phyloP scores from a whole-genome alignment of 2,888 invertebrate genomes.

The Gasteruption jaculator region DNA sequence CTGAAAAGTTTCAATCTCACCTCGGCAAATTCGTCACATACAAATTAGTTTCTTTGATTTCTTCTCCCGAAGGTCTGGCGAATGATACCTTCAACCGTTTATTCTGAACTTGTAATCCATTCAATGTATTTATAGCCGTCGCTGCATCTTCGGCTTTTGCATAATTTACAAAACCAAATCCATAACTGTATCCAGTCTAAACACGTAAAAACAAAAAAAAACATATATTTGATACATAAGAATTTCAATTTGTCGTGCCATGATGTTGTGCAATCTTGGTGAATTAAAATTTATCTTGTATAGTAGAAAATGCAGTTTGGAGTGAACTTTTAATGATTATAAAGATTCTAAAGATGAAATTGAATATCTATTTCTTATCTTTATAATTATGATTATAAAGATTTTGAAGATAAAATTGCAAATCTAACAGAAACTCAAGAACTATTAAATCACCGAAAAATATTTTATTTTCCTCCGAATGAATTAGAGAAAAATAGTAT shows the following conservation, averaged over 20 bases:
- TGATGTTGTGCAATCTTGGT: too few relatives aligned
- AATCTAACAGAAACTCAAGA: too few relatives aligned
- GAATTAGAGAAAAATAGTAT: too few relatives aligned
- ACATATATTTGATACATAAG: constrained; percentile 8
- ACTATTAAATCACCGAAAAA: too few relatives aligned
- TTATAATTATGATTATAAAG: too few relatives aligned
- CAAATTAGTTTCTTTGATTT: constrained; percentile 89
- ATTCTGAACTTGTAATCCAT: constrained; percentile 84
- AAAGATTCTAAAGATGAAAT: too few relatives aligned
- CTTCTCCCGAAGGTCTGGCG: constrained; percentile 86
- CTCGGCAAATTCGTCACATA: constrained; percentile 91
- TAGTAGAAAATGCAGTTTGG: too few relatives aligned
- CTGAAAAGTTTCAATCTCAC: constrained; percentile 30
- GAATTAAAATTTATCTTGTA: too few relatives aligned
- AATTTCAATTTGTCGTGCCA: constrained; percentile 1
- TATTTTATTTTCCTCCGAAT: too few relatives aligned
- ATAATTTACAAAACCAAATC: constrained; percentile 94
- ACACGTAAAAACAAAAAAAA: constrained; percentile 25
- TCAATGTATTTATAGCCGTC: constrained; percentile 80
- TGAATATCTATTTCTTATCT: too few relatives aligned
- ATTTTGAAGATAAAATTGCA: too few relatives aligned
- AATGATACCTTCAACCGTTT: constrained; percentile 92
- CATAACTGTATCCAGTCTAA: constrained; percentile 92
- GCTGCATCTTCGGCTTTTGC: constrained; percentile 79
- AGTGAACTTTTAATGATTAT: too few relatives aligned